Evolutionary conservation across 2,797 vertebrate genomes (phyloP).

Genomic region (Silurus lanzhouensis): DNA sequence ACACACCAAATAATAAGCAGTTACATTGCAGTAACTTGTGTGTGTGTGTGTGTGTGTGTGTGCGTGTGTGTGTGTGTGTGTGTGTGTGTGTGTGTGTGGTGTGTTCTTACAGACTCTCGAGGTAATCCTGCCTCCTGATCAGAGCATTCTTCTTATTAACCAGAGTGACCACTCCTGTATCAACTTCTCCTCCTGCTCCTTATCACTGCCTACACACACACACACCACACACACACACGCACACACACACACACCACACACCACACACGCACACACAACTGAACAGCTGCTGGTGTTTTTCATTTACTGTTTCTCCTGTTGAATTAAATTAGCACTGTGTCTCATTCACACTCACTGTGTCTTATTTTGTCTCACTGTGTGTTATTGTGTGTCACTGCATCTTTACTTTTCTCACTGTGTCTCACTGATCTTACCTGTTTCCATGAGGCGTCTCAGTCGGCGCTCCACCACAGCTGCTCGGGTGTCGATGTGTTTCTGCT

Average conservation of each 20-base stretch:
- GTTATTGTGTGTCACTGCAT: too few species aligned
- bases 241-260: conserved; percentile 15
- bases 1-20: background rate
- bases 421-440: conserved; percentile 72
- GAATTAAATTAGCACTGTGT: conserved; percentile 55
- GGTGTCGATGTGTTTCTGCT: conserved; percentile 86
- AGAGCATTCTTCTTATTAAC: conserved; percentile 93
- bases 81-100: conserved; percentile 4
- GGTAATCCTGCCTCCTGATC: conserved; percentile 87
- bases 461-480: conserved; percentile 83
- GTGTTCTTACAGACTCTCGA: conserved; percentile 83
- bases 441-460: conserved; percentile 83
- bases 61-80: background rate
- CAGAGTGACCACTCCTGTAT: conserved; percentile 91
- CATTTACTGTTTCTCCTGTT: background rate
- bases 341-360: conserved; percentile 49
- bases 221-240: conserved; percentile 25
- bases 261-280: background rate
- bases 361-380: background rate
- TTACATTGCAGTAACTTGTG: background rate
- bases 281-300: background rate
- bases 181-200: conserved; percentile 82
- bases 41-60: background rate
- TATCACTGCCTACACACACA: conserved; percentile 75
- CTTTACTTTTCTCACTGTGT: too few species aligned